These are phyloP conservation scores for Eupithecia dodoneata DNA, from an alignment of 2,888 invertebrate genomes.

Conservation along the genomic window DNA sequence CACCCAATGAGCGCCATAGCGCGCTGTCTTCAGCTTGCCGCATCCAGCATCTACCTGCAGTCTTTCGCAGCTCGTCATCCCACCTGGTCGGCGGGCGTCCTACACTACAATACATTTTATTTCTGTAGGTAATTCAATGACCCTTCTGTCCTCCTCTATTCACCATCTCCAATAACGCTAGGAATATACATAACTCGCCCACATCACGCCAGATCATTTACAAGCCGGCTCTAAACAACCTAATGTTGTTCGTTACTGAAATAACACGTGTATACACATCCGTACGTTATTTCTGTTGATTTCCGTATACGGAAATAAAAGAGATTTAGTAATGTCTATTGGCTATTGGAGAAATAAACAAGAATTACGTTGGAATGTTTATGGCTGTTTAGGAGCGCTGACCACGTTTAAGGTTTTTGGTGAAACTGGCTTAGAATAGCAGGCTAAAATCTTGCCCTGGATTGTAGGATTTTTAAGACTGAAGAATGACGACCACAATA, in stretches of 20 bases:
- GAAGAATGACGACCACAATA: no score
- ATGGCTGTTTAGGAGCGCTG: not conserved
- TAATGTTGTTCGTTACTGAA: constrained; percentile 27
- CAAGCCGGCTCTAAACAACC: constrained; percentile 30
- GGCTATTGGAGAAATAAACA: constrained; percentile 5
- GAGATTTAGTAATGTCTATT: not conserved
- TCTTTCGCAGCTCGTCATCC: no score
- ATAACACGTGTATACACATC: constrained; percentile 36
- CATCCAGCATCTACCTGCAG: no score
- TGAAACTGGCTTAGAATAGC: not conserved
- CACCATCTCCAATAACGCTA: constrained; percentile 14
- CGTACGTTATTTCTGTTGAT: not conserved
- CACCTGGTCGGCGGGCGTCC: no score
- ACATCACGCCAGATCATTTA: constrained; percentile 27
- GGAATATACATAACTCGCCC: constrained; percentile 16
- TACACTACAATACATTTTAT: no score
- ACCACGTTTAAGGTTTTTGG: not conserved
- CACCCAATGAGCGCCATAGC: no score
- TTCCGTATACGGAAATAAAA: constrained; percentile 40
- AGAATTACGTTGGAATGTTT: not conserved
- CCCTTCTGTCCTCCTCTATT: constrained; percentile 14
- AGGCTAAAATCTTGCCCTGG: no score
- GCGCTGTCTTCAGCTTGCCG: no score
- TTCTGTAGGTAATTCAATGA: not conserved
- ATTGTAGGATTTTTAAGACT: no score